phyloP scores from a whole-genome alignment of 2,888 invertebrate species.

The Drosophila borborema region DNA sequence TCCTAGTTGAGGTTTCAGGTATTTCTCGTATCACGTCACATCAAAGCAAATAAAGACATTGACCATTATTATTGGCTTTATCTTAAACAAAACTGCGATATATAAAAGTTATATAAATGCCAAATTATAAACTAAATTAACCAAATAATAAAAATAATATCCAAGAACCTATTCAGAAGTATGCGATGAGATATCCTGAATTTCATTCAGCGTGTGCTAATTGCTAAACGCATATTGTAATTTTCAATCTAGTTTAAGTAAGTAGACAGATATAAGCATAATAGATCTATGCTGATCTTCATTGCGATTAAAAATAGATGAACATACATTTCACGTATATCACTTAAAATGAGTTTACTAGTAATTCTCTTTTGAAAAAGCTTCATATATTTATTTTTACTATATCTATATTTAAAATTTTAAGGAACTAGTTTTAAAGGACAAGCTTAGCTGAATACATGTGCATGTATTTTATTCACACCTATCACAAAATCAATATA shows the following conservation, averaged over 20 bases:
- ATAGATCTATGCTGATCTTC: neutral
- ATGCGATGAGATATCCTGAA: too few species aligned
- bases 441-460: neutral
- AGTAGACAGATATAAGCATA: too few species aligned
- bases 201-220: too few species aligned
- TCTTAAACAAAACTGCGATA: neutral
- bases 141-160: neutral
- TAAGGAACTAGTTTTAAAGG: neutral
- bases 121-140: too few species aligned
- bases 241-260: too few species aligned
- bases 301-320: neutral
- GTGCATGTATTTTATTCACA: neutral
- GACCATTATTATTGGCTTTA: neutral
- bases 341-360: neutral
- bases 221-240: too few species aligned
- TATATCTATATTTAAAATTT: neutral
- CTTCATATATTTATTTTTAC: neutral
- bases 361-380: neutral
- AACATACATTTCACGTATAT: neutral
- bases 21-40: neutral
- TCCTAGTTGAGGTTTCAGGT: conserved; percentile 1
- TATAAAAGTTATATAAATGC: neutral
- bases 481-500: neutral
- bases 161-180: neutral
- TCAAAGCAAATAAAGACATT: neutral